These are phyloP conservation scores for Pachypanchax playfairii DNA, from an alignment of 2,113 vertebrate genomes.

Conservation along the genomic window DNA sequence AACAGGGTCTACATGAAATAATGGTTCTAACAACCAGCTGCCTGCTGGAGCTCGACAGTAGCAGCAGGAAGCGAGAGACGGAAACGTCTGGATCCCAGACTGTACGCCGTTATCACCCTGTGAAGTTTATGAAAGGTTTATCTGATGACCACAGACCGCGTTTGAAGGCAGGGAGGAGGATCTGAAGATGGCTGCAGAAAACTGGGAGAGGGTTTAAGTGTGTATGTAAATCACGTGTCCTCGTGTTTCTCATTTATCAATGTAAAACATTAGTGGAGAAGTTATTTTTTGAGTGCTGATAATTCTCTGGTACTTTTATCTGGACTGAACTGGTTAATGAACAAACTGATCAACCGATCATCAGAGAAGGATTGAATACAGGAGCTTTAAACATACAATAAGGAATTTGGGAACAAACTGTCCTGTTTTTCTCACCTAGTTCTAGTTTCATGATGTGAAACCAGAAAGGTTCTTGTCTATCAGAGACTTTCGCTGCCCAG, in stretches of 20 bases:
- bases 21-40: conserved; percentile 15
- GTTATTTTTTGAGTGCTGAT: no score
- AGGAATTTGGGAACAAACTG: no score
- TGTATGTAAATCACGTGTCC: background rate
- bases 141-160: conserved; percentile 54
- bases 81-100: conserved; percentile 49
- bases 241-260: no score
- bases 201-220: conserved; percentile 1
- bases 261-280: no score
- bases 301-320: no score
- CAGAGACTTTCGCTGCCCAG: conserved; percentile 21
- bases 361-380: no score
- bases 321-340: no score
- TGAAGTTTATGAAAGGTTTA: conserved; percentile 49
- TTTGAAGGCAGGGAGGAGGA: conserved; percentile 24
- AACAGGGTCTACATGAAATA: conserved; percentile 26
- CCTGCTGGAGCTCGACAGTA: conserved; percentile 20
- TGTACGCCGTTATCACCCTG: conserved; percentile 42
- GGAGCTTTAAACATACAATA: no score
- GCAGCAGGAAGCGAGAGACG: conserved; percentile 40
- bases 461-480: conserved; percentile 28
- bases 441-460: no score
- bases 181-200: conserved; percentile 38
- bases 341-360: no score
- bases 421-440: no score